These are phyloP conservation scores for Pseudococcus jackbeardsleyi DNA, from an alignment of 2,888 invertebrate genomes.

Conservation along the genomic window DNA sequence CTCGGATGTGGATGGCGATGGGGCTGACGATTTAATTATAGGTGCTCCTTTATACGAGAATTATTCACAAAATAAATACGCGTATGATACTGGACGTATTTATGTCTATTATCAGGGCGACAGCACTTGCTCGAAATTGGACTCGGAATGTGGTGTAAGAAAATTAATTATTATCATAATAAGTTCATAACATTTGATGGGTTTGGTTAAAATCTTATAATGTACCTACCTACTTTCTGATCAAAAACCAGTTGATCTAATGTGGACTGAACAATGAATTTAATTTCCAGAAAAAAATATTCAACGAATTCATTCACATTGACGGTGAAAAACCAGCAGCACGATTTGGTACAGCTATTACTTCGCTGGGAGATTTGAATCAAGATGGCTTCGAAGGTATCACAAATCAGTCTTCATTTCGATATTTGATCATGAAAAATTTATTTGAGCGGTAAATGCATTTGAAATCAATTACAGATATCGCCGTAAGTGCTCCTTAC, in stretches of 20 bases:
- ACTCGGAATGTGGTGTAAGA: background rate
- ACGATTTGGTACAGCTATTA: slow-evolving; percentile 90
- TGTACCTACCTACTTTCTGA: too few relatives aligned
- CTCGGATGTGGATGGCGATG: slow-evolving; percentile 92
- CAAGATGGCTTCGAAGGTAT: slow-evolving; percentile 88
- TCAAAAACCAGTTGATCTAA: too few relatives aligned
- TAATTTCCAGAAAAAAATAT: background rate
- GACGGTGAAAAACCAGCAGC: slow-evolving; percentile 72
- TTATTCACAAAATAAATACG: slow-evolving; percentile 81
- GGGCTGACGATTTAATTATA: slow-evolving; percentile 88
- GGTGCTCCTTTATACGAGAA: slow-evolving; percentile 94
- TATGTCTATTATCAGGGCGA: slow-evolving; percentile 87
- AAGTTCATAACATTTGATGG: too few relatives aligned
- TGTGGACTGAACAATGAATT: too few relatives aligned
- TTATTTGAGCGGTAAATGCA: too few relatives aligned
- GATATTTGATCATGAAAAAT: background rate
- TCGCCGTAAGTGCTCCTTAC: slow-evolving; percentile 93
- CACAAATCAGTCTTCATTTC: background rate
- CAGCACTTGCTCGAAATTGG: slow-evolving; percentile 69
- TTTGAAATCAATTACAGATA: slow-evolving; percentile 76
- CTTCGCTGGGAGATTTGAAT: slow-evolving; percentile 92
- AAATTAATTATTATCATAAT: too few relatives aligned
- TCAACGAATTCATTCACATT: background rate
- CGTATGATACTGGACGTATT: slow-evolving; percentile 94
- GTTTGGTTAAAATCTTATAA: too few relatives aligned